phyloP scores from a whole-genome alignment of 2,888 invertebrate genomes.

The Dryobota labecula region DNA sequence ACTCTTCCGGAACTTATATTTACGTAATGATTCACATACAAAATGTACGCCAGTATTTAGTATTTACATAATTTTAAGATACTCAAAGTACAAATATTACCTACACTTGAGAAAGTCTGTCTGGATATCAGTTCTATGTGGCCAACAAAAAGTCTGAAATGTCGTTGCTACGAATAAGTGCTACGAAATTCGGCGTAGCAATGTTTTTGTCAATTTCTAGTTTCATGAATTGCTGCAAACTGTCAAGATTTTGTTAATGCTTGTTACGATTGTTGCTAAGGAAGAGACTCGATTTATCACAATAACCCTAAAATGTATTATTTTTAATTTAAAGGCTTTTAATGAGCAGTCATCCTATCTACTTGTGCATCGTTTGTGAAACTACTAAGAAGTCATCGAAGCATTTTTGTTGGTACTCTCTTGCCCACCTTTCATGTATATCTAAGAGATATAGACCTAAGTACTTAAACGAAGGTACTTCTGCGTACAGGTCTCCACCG shows the following conservation, averaged over 20 bases:
- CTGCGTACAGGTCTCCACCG: not conserved
- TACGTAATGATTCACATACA: no score
- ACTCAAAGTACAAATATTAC: no score
- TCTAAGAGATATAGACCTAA: not conserved
- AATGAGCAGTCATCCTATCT: not conserved
- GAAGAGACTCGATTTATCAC: not conserved
- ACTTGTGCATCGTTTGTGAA: not conserved
- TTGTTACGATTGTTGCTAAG: not conserved
- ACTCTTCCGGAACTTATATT: no score
- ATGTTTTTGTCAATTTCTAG: not conserved
- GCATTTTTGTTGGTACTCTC: not conserved
- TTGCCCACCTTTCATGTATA: not conserved
- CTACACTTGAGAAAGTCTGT: conserved; percentile 16
- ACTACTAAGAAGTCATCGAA: not conserved
- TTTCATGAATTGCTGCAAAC: not conserved
- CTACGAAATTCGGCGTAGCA: conserved; percentile 43
- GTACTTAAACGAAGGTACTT: not conserved
- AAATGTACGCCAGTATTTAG: no score
- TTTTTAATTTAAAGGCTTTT: no score
- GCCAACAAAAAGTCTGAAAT: not conserved
- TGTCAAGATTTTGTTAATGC: not conserved
- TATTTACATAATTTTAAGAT: no score
- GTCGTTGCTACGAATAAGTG: conserved; percentile 35
- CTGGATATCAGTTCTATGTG: not conserved
- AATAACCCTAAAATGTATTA: not conserved